A percentile compares a stretch with the other conserved stretches of the same genome.
Evolutionary conservation across 2,113 vertebrate species (phyloP).

Genomic region (Heteronetta atricapilla): DNA sequence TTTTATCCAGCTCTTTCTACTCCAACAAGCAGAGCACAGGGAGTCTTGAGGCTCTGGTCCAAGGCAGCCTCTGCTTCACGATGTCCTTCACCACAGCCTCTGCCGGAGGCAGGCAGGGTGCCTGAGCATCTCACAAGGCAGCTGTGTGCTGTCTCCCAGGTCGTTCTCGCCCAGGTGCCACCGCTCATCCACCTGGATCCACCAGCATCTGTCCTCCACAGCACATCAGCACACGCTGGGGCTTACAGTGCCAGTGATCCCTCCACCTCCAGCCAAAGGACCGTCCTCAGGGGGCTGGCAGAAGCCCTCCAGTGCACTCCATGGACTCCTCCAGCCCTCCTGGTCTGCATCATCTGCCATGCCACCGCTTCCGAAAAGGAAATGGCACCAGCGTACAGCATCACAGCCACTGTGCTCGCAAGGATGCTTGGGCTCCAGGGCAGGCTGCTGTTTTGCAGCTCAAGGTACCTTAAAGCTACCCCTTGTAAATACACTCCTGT

Average conservation of each 20-base stretch:
- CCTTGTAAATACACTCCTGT: not conserved
- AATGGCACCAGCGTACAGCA: too few species aligned
- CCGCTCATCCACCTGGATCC: too few species aligned
- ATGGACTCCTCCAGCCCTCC: too few species aligned
- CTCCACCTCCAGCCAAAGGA: not conserved
- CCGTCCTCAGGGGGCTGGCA: too few species aligned
- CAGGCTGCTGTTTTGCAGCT: accelerated
- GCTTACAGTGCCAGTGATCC: too few species aligned
- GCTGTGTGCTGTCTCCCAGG: not conserved
- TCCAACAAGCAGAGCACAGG: accelerated
- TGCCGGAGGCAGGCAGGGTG: not conserved
- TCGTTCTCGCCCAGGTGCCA: not conserved
- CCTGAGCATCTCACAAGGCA: not conserved
- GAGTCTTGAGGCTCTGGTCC: not conserved
- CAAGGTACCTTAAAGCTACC: not conserved
- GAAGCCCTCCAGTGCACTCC: not conserved
- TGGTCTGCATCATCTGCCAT: not conserved
- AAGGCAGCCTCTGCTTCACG: too few species aligned
- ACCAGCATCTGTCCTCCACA: too few species aligned
- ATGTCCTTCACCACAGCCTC: not conserved
- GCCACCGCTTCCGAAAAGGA: not conserved
- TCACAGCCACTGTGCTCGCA: not conserved
- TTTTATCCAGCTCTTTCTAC: too few species aligned
- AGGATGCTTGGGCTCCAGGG: not conserved
- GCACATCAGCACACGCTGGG: too few species aligned